Percentiles rank a stretch among this genome's conserved stretches.
Evolutionary conservation across 2,888 invertebrate genomes (phyloP).

Genomic region (Ophioninae sp.): DNA sequence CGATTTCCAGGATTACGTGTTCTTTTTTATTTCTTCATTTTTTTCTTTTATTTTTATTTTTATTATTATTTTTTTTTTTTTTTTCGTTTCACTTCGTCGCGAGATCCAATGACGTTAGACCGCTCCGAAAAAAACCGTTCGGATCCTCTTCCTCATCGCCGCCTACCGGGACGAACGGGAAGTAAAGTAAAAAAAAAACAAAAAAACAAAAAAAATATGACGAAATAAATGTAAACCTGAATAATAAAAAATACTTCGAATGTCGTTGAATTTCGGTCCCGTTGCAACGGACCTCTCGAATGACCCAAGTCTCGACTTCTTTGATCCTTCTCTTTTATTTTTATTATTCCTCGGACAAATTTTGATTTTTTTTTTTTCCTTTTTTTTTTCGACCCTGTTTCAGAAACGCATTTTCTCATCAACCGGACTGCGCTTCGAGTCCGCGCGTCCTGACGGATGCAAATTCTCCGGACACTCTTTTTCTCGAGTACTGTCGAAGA

Average conservation of each 20-base stretch:
- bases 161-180: background rate
- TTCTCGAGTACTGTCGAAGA: slow-evolving; percentile 4
- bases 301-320: slow-evolving; percentile 22
- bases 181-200: background rate
- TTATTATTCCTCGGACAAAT: slow-evolving; percentile 43
- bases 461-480: slow-evolving; percentile 2
- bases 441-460: slow-evolving; percentile 1
- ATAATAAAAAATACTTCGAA: slow-evolving; percentile 44
- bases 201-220: no score
- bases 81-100: slow-evolving; percentile 27
- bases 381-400: slow-evolving; percentile 56
- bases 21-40: background rate
- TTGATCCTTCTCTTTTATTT: slow-evolving; percentile 8
- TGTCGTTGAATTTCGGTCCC: slow-evolving; percentile 53
- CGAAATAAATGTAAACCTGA: slow-evolving; percentile 25
- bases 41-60: no score
- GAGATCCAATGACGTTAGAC: slow-evolving; percentile 29
- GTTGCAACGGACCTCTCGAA: slow-evolving; percentile 48
- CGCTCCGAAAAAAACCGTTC: slow-evolving; percentile 40
- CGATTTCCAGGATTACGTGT: slow-evolving; percentile 61
- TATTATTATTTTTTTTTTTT: no score
- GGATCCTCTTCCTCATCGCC: slow-evolving; percentile 58
- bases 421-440: slow-evolving; percentile 27
- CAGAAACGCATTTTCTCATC: background rate
- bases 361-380: slow-evolving; percentile 57